A percentile compares a stretch with the other conserved stretches of the same genome.
Conservation (phyloP, 2,113 vertebrate genomes). For the Aplodontia rufa region DNA sequence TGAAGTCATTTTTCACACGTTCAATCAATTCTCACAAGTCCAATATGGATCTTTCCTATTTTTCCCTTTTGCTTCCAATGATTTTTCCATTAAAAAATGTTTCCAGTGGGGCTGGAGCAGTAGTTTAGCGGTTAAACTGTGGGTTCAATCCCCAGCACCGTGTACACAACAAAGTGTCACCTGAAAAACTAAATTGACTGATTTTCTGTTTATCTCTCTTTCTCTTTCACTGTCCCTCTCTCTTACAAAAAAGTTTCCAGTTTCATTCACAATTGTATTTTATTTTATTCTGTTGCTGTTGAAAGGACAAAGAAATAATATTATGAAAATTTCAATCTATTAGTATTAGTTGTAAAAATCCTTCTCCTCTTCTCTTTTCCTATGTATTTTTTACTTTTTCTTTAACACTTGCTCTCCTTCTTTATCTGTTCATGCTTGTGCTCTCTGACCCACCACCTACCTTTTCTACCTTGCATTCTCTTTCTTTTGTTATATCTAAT, state of each 20-base stretch:
- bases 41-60: not conserved
- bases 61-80: not conserved
- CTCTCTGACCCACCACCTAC: no score
- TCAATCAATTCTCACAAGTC: not conserved
- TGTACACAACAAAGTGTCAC: no score
- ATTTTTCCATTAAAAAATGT: slow-evolving; percentile 23
- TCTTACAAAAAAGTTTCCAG: slow-evolving; percentile 1
- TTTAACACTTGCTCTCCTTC: not conserved
- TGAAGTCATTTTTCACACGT: slow-evolving; percentile 23
- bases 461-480: no score
- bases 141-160: no score
- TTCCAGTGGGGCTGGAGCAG: no score
- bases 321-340: not conserved
- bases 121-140: no score
- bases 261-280: not conserved
- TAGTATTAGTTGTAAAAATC: not conserved
- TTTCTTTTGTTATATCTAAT: not conserved
- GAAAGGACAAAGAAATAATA: not conserved
- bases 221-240: no score
- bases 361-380: not conserved
- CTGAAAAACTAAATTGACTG: no score
- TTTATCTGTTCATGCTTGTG: not conserved
- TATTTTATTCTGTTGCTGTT: slow-evolving; percentile 3
- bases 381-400: not conserved
- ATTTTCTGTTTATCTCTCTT: no score